Evolutionary conservation across 2,888 invertebrate genomes (phyloP).

Genomic region (Campopleginae sp.): DNA sequence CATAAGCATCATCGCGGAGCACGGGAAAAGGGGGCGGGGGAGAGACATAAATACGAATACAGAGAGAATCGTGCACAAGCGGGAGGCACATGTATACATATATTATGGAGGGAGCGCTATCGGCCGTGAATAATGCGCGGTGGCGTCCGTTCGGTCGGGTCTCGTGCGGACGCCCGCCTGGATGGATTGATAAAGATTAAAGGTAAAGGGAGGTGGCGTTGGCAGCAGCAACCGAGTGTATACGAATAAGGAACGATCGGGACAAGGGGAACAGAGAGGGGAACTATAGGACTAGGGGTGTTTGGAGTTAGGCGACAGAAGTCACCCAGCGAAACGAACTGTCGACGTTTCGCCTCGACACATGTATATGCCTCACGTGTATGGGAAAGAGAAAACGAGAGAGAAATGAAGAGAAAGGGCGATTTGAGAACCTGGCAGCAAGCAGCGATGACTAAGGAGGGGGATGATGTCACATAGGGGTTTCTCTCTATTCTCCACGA

Average conservation of each 20-base stretch:
- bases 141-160: constrained; percentile 76
- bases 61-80: neutral
- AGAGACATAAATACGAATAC: constrained; percentile 7
- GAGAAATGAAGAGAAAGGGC: constrained; percentile 3
- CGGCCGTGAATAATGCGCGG: constrained; percentile 82
- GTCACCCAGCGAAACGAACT: constrained; percentile 83
- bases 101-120: constrained; percentile 75
- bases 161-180: constrained; percentile 75
- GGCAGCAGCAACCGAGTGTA: constrained; percentile 19
- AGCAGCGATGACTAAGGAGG: constrained; percentile 66
- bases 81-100: neutral
- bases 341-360: constrained; percentile 61
- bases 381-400: constrained; percentile 8
- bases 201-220: constrained; percentile 78
- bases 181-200: constrained; percentile 84
- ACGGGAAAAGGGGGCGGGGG: neutral
- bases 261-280: constrained; percentile 7
- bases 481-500: constrained; percentile 48
- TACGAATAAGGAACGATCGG: constrained; percentile 27
- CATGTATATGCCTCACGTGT: constrained; percentile 37
- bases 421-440: constrained; percentile 13
- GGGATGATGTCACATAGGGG: constrained; percentile 82
- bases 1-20: neutral
- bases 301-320: constrained; percentile 83
- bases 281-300: constrained; percentile 66